phyloP scores from a whole-genome alignment of 1,140 invertebrate genomes.

The Cydia strobilella region DNA sequence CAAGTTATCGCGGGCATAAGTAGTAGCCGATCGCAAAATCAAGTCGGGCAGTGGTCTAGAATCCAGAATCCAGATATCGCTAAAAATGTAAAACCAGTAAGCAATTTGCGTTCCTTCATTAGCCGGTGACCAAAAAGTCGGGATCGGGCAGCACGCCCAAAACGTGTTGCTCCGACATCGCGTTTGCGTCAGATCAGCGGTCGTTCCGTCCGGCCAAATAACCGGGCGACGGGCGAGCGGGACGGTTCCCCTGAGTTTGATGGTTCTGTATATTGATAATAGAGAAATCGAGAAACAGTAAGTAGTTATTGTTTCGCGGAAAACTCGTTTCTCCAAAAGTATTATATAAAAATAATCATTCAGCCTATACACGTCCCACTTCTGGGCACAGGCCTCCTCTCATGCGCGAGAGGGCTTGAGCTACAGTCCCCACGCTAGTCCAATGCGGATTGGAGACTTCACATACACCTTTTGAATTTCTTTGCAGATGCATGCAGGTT shows the following conservation, averaged over 20 bases:
- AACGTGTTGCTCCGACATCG: constrained; percentile 52
- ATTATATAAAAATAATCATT: too few species aligned
- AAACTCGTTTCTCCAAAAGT: too few species aligned
- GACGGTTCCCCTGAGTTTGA: constrained; percentile 10
- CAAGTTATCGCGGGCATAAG: too few species aligned
- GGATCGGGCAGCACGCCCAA: constrained; percentile 43
- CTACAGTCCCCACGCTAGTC: too few species aligned
- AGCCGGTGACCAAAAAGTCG: constrained; percentile 33
- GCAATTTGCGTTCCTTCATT: constrained; percentile 22
- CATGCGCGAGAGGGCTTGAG: too few species aligned
- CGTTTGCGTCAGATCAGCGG: constrained; percentile 16
- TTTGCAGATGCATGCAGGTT: too few species aligned
- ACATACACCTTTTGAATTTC: too few species aligned
- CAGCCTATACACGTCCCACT: too few species aligned
- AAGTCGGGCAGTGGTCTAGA: neutral
- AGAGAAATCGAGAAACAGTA: constrained; percentile 1
- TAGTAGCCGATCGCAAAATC: neutral
- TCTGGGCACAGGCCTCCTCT: too few species aligned
- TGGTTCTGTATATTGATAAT: constrained; percentile 24
- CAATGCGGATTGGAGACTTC: too few species aligned
- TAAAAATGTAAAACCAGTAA: constrained; percentile 29
- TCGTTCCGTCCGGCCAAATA: constrained; percentile 46
- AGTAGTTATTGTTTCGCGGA: too few species aligned
- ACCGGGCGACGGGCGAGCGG: constrained; percentile 10
- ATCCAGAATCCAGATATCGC: constrained; percentile 20